Evolutionary conservation across 2,797 vertebrate species (phyloP), one percentile per base, ranked within the genome.

Genomic region (Cirrhinus mrigala): DNA sequence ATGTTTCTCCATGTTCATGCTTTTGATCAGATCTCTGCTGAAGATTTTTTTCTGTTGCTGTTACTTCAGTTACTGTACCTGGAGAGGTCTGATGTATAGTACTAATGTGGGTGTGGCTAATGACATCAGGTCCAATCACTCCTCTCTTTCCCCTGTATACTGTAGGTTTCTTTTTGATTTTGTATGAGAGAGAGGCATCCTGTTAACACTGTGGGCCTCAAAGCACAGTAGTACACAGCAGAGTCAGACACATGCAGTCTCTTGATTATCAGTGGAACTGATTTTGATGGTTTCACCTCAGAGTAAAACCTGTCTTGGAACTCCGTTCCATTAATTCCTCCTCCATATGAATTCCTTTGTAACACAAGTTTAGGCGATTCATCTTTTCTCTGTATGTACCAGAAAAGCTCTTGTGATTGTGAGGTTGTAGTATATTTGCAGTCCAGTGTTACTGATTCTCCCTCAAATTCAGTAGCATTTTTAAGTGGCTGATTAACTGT

Each of bases 341-440:
- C 52, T 52, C 76, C 66, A 52, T 81, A 70, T 52, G 18, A 27
- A 40, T 52, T 27, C n/a, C 81, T 82, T 64, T 0, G 20, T 56
- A 56, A 56, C 20, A 56, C 54, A 22, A 56, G 54, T 56, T 56
- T 56, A 3, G 86, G 75, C 68, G 74, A 77, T 22, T 81, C 50
- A n/a, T 22, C 78, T 27, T 73, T 10, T 62, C 18, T 66, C 70
- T 91, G 82, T 40, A 91, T 90, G 60, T 89, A 91, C 89, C 90
- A 90, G 75, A 89, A 83, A n/a, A 92, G 82, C 56, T 87, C 87
- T 64, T 0, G 4, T 6, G 0, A 2, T 4, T 0, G 0, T 0
- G 15, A 56, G 11, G 6, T 2, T 22, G 20, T 54, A 68, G 88
- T 70, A 46, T 87, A 90, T 6, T 11, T 56, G 77, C 88, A 90